phyloP scores from a whole-genome alignment of 2,888 invertebrate species.

The Lithophane ornitopus region DNA sequence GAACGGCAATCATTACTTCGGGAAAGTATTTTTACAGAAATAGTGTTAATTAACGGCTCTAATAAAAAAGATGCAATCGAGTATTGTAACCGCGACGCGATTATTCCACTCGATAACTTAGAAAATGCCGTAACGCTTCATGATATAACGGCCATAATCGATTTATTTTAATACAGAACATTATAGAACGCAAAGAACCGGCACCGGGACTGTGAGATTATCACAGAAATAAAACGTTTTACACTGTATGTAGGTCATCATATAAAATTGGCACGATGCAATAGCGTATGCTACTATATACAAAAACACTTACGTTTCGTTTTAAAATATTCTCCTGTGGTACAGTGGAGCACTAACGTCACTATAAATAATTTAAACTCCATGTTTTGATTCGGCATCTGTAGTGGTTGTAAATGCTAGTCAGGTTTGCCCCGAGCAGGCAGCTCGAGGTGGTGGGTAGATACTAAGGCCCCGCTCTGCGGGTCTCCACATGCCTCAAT shows the following conservation, averaged over 20 bases:
- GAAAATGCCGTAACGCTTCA: constrained; percentile 63
- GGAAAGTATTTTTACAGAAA: constrained; percentile 30
- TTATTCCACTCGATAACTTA: constrained; percentile 47
- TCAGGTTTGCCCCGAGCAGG: constrained; percentile 79
- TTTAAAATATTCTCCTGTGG: constrained; percentile 83
- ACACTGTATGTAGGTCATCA: constrained; percentile 58
- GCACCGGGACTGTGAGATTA: constrained; percentile 65
- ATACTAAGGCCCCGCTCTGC: constrained; percentile 81
- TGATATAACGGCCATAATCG: constrained; percentile 72
- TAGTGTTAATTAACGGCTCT: constrained; percentile 22
- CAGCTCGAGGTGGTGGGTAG: constrained; percentile 80
- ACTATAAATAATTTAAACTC: constrained; percentile 85
- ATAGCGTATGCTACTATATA: constrained; percentile 46
- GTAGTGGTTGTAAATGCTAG: constrained; percentile 63
- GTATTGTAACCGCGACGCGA: constrained; percentile 38
- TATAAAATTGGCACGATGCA: constrained; percentile 56
- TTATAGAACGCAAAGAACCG: constrained; percentile 68
- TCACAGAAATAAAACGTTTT: constrained; percentile 60
- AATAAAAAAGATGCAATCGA: constrained; percentile 27
- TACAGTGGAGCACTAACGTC: constrained; percentile 82
- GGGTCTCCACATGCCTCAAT: constrained; percentile 76
- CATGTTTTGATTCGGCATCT: constrained; percentile 76
- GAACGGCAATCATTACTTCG: constrained; percentile 26
- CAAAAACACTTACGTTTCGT: constrained; percentile 86
- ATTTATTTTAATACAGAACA: constrained; percentile 72